These are phyloP conservation scores for Drosophila affinis DNA, from an alignment of 2,888 invertebrate genomes.

Conservation along the genomic window DNA sequence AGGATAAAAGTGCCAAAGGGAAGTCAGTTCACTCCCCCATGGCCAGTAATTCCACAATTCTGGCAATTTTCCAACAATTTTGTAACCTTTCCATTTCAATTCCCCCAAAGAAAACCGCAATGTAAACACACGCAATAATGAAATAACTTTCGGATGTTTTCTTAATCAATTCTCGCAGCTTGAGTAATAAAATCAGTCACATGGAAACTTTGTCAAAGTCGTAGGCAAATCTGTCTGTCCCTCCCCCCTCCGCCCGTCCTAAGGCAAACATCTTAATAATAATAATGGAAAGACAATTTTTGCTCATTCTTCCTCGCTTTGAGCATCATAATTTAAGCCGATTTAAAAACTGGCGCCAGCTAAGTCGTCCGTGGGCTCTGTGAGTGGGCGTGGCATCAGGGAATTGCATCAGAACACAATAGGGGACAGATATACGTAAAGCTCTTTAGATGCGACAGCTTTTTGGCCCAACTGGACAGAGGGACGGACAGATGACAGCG, in stretches of 20 bases:
- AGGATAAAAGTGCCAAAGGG: background rate
- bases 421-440: constrained; percentile 31
- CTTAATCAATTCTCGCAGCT: background rate
- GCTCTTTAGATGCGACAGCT: constrained; percentile 41
- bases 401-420: constrained; percentile 44
- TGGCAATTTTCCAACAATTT: too few species aligned
- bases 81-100: background rate
- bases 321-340: constrained; percentile 66
- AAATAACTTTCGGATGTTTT: background rate
- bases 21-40: background rate
- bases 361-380: constrained; percentile 29
- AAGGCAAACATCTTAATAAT: constrained; percentile 71
- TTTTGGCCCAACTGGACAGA: constrained; percentile 43
- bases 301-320: constrained; percentile 39
- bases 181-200: background rate
- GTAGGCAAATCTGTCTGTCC: constrained; percentile 41
- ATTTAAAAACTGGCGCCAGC: constrained; percentile 75
- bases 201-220: constrained; percentile 13
- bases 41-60: background rate
- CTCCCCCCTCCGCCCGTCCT: background rate
- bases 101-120: background rate
- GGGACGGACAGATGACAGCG: constrained; percentile 19
- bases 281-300: constrained; percentile 64
- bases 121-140: background rate
- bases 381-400: constrained; percentile 46